Evolutionary conservation across 2,888 invertebrate genomes (phyloP).

Genomic region (Hypena proboscidalis): DNA sequence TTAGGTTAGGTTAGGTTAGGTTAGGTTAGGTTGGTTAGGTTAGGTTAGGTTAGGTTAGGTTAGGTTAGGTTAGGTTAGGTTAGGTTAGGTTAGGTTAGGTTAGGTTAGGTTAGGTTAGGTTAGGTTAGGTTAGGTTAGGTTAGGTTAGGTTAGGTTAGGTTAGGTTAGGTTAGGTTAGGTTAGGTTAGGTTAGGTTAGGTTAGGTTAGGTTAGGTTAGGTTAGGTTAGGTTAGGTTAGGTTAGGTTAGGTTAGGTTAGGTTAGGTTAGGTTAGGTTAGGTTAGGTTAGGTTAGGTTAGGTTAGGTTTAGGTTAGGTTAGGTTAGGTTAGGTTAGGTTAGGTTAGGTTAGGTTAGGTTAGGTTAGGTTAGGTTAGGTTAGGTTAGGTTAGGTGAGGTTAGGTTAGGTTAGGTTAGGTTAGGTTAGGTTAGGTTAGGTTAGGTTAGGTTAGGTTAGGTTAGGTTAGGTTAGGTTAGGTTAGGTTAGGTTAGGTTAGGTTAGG

Average conservation of each 20-base stretch:
- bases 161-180: conserved; percentile 28
- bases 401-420: conserved; percentile 22
- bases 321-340: conserved; percentile 17
- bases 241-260: conserved; percentile 24
- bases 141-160: conserved; percentile 27
- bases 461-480: conserved; percentile 21
- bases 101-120: conserved; percentile 30
- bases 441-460: conserved; percentile 22
- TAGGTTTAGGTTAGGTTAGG: conserved; percentile 17
- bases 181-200: conserved; percentile 25
- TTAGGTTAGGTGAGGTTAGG: conserved; percentile 14
- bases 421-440: conserved; percentile 20
- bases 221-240: conserved; percentile 24
- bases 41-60: conserved; percentile 27
- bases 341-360: conserved; percentile 22
- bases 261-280: conserved; percentile 20
- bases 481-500: conserved; percentile 24
- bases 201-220: conserved; percentile 10
- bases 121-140: conserved; percentile 32
- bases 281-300: conserved; percentile 15
- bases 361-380: conserved; percentile 16
- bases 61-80: conserved; percentile 30
- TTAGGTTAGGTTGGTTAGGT: conserved; percentile 26
- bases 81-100: conserved; percentile 33
- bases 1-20: conserved; percentile 24